These are phyloP conservation scores for Coptodon bakossiorum DNA, from an alignment of 2,113 vertebrate genomes.

Conservation along the genomic window DNA sequence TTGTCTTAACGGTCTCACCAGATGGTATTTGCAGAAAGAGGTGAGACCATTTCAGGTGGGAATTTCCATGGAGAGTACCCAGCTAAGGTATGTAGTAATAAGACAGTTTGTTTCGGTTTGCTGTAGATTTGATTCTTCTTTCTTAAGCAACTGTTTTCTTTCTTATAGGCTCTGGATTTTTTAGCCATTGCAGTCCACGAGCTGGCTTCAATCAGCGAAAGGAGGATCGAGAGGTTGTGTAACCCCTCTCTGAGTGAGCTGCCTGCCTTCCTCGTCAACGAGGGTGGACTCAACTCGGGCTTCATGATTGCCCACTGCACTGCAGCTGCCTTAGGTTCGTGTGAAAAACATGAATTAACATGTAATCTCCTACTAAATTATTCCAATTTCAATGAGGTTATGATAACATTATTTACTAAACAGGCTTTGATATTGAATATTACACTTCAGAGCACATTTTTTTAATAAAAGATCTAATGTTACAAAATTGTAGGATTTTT, in stretches of 20 bases:
- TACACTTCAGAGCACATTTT: not conserved
- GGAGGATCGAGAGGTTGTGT: constrained; percentile 92
- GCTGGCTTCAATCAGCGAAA: constrained; percentile 91
- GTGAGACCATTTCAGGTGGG: constrained; percentile 95
- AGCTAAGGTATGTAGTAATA: constrained; percentile 62
- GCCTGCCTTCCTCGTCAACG: constrained; percentile 92
- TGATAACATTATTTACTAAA: not conserved
- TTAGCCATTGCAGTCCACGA: constrained; percentile 93
- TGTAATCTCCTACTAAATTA: not conserved
- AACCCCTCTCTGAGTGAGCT: constrained; percentile 94
- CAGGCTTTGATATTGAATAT: not conserved
- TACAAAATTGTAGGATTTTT: not conserved
- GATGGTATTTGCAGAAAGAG: constrained; percentile 97
- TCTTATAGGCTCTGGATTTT: constrained; percentile 79
- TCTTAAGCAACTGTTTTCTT: not conserved
- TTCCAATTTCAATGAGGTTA: not conserved
- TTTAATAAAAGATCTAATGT: not conserved
- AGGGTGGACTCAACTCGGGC: constrained; percentile 96
- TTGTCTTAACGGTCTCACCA: constrained; percentile 54
- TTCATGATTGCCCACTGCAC: constrained; percentile 99
- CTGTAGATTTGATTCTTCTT: not conserved
- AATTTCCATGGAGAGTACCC: constrained; percentile 99
- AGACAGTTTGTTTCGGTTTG: not conserved
- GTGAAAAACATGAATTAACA: not conserved
- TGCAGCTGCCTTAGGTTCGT: constrained; percentile 89